Evolutionary conservation across 2,888 invertebrate species (phyloP).

Genomic region (Gymnoscelis rufifasciata): DNA sequence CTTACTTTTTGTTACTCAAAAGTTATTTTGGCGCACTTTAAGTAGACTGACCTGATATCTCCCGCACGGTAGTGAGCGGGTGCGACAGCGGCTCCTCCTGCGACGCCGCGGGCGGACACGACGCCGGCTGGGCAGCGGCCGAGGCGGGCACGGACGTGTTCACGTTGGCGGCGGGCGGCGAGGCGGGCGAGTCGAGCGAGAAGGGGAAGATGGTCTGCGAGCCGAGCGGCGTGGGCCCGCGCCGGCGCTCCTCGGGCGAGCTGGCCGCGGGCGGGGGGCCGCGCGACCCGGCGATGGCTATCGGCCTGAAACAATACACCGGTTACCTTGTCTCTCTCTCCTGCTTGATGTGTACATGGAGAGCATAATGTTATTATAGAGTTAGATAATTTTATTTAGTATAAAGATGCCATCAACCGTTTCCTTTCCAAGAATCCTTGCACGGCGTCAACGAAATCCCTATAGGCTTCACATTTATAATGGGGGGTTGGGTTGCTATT

Average conservation of each 20-base stretch:
- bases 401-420: too few species aligned
- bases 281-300: constrained; percentile 73
- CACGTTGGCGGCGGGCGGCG: constrained; percentile 74
- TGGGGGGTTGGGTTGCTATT: too few species aligned
- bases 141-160: constrained; percentile 39
- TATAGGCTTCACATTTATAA: too few species aligned
- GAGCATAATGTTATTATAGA: too few species aligned
- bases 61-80: constrained; percentile 52
- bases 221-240: constrained; percentile 74
- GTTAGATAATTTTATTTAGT: too few species aligned
- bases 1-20: too few species aligned
- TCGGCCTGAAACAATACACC: constrained; percentile 68
- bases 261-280: constrained; percentile 33
- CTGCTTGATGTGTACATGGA: too few species aligned
- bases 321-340: too few species aligned
- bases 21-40: too few species aligned
- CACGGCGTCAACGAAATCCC: too few species aligned
- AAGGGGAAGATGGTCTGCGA: constrained; percentile 84
- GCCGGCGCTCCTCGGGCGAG: constrained; percentile 28
- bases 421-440: too few species aligned
- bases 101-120: constrained; percentile 74
- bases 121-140: constrained; percentile 81
- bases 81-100: constrained; percentile 48
- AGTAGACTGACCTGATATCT: constrained; percentile 48
- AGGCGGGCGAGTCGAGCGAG: constrained; percentile 80